Evolutionary conservation across 2,113 vertebrate species (phyloP).

Genomic region (Apodemus speciosus): DNA sequence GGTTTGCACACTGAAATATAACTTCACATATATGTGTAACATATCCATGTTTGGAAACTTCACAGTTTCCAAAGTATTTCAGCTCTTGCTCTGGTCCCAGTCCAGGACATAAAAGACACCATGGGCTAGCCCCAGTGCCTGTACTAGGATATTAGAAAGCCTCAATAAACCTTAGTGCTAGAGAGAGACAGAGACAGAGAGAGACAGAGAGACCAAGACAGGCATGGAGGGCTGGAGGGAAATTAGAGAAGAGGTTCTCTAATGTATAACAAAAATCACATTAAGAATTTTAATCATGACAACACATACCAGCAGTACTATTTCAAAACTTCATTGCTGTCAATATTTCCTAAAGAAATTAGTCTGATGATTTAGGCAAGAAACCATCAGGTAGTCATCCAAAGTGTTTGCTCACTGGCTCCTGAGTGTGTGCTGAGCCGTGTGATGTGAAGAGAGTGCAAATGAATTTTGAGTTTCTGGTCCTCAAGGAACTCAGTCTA

Average conservation of each 20-base stretch:
- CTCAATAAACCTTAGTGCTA: constrained; percentile 35
- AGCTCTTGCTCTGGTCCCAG: neutral
- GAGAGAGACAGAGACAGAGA: neutral
- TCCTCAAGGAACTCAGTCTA: constrained; percentile 40
- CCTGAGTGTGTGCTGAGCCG: neutral
- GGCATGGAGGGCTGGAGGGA: no score
- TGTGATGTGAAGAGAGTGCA: neutral
- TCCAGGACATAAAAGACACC: constrained; percentile 91
- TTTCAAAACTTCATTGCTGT: neutral
- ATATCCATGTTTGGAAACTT: no score
- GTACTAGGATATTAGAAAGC: constrained; percentile 82
- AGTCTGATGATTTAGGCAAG: neutral
- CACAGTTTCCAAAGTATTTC: no score
- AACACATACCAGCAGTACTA: neutral
- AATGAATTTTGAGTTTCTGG: constrained; percentile 17
- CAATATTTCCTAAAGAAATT: neutral
- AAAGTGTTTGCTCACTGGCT: neutral
- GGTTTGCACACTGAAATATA: neutral
- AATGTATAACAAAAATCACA: neutral
- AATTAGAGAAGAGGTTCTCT: neutral
- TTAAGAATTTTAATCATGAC: neutral
- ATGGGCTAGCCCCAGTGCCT: constrained; percentile 96
- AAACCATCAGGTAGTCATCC: neutral
- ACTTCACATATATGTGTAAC: no score
- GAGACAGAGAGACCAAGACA: no score